These are phyloP conservation scores for Heteractis magnifica DNA, from an alignment of 92 coral and sea anemone species.

Conservation along the genomic window DNA sequence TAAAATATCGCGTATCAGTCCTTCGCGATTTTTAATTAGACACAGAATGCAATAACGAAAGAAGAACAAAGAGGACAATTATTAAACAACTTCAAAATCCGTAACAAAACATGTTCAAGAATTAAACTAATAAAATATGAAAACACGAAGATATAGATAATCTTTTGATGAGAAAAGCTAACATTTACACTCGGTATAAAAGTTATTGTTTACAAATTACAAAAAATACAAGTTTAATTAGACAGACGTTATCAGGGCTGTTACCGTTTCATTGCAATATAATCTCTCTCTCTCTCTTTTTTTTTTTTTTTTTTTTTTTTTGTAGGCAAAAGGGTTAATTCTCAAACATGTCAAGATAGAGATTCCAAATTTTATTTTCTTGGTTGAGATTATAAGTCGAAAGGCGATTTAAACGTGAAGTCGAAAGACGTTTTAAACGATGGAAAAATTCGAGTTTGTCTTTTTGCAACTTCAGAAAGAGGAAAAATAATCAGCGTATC, in stretches of 20 bases:
- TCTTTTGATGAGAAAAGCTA: constrained; percentile 11
- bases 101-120: neutral
- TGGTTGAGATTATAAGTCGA: neutral
- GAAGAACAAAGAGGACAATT: neutral
- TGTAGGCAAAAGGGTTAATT: neutral
- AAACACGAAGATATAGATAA: neutral
- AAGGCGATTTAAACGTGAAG: neutral
- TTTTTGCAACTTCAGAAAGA: too few relatives aligned
- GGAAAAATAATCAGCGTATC: too few relatives aligned
- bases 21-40: neutral
- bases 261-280: neutral
- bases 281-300: too few relatives aligned
- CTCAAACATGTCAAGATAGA: neutral
- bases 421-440: too few relatives aligned
- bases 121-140: neutral
- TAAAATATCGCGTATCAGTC: neutral
- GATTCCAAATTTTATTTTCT: neutral
- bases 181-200: constrained; percentile 8
- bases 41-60: neutral
- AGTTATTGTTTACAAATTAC: constrained; percentile 2
- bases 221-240: neutral
- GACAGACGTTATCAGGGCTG: neutral
- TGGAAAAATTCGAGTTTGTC: too few relatives aligned
- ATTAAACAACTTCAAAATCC: neutral
- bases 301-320: neutral